phyloP scores from a whole-genome alignment of 2,888 invertebrate species.

The Luperina nickerlii region DNA sequence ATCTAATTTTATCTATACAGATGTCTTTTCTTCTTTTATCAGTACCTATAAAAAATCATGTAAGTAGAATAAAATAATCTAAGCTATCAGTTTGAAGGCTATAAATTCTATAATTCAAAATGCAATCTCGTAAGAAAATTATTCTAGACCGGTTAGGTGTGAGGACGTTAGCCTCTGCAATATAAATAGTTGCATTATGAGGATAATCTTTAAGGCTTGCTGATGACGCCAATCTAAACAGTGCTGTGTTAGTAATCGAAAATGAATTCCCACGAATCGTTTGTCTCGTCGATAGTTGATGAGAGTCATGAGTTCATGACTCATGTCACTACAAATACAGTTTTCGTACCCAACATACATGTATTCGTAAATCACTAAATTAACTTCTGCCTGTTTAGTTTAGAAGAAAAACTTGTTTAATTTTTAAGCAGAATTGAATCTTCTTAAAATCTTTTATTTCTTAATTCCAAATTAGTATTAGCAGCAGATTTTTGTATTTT shows the following conservation, averaged over 20 bases:
- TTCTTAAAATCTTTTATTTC: neutral
- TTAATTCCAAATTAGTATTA: neutral
- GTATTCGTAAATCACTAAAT: constrained; percentile 9
- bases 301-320: constrained; percentile 9
- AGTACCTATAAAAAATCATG: no score
- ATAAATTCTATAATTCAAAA: neutral
- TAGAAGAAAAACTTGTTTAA: neutral
- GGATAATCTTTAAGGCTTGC: constrained; percentile 2
- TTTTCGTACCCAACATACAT: neutral
- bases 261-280: constrained; percentile 26
- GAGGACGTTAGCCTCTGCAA: constrained; percentile 41
- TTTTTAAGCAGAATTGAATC: constrained; percentile 6
- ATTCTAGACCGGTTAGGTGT: constrained; percentile 18
- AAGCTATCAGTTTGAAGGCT: neutral
- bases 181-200: constrained; percentile 21
- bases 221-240: neutral
- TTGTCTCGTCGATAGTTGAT: neutral
- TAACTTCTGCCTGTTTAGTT: neutral
- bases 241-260: neutral
- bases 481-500: neutral
- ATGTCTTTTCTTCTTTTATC: no score
- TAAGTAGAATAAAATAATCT: neutral
- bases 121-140: constrained; percentile 1
- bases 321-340: constrained; percentile 16
- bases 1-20: no score